Base-by-base conservation (phyloP, 2,113 vertebrate genomes). In the Xenopus borealis region DNA sequence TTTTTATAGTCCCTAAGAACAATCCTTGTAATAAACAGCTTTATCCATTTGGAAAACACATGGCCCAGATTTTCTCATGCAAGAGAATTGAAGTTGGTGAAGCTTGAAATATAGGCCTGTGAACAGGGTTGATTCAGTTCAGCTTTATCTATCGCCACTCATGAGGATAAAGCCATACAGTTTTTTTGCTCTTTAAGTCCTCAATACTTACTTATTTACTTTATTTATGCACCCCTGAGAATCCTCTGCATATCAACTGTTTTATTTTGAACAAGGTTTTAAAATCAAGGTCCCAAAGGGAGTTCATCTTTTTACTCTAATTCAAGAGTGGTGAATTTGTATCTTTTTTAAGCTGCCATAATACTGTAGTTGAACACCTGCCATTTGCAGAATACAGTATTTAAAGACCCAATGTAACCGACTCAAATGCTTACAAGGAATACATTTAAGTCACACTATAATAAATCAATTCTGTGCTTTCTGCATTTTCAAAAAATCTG, bases 21-120 rank as follows among this genome's bases (percentile, higher is more conserved):
- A 82, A 85, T 85, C 80, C 17, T 55, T 79, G 78, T 78, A 81
- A 83, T 69, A 69, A 61, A 88, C 73, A 86, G 74, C 81, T 91
- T 87, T 89, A 71, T 87, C 83, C 63, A 80, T 79, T 72, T 83
- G 85, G 0, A 7, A 78, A 87, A 74, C 71, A 81, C 75, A 75
- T 0, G 19, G 76, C 75, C 58, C 70, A 63, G 17, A 7, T 79
- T 80, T 85, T 84, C 84, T 86, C 79, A 83, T 87, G 81, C 79
- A 82, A 89, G 46, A 69, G 58, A 53, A 63, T 30, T 23, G 11
- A 27, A 55, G 66, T 61, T 69, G 73, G 58, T 75, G 66, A 53
- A 69, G 73, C 58, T 27, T 75, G 73, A 75, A 75, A 75, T 62
- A 63, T 16, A 20, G 58, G 57, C 50, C 61, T 75, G 59, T 63